Percentiles rank a stretch among this genome's conserved stretches.
phyloP scores from a whole-genome alignment of 1,140 invertebrate genomes.

The Pseudoatta argentina region DNA sequence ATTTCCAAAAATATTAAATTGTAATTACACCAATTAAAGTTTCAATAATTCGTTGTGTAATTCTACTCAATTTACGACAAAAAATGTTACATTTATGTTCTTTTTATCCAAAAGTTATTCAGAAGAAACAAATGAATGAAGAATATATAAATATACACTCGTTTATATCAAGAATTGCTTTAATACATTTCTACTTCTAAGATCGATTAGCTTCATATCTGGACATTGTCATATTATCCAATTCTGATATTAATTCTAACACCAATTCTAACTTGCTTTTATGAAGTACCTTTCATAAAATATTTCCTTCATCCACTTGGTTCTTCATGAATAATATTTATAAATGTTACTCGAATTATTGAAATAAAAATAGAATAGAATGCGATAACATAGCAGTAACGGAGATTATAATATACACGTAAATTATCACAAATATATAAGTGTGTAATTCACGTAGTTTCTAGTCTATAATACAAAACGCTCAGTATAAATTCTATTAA shows the following conservation, averaged over 20 bases:
- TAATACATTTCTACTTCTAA: background rate
- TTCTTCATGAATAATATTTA: background rate
- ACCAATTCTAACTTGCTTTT: background rate
- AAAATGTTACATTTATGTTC: background rate
- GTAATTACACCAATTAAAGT: background rate
- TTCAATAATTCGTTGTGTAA: slow-evolving; percentile 23
- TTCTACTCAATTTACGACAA: background rate
- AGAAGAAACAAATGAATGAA: slow-evolving; percentile 12
- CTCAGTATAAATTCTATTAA: slow-evolving; percentile 12
- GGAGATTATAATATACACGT: background rate
- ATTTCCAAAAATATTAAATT: background rate
- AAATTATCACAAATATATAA: slow-evolving; percentile 15
- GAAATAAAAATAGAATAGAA: background rate
- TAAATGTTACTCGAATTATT: background rate
- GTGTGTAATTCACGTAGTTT: background rate
- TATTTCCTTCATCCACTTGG: background rate
- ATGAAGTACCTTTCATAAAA: slow-evolving; percentile 13
- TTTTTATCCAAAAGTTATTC: background rate
- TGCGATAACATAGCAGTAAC: background rate
- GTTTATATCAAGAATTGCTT: background rate
- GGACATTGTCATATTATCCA: background rate
- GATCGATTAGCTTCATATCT: background rate
- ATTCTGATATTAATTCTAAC: background rate
- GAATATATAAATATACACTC: background rate
- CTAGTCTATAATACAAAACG: background rate